Evolutionary conservation across 2,888 invertebrate genomes (phyloP), one percentile per base, ranked within the genome.

Genomic region (Oxyteleia sp.): DNA sequence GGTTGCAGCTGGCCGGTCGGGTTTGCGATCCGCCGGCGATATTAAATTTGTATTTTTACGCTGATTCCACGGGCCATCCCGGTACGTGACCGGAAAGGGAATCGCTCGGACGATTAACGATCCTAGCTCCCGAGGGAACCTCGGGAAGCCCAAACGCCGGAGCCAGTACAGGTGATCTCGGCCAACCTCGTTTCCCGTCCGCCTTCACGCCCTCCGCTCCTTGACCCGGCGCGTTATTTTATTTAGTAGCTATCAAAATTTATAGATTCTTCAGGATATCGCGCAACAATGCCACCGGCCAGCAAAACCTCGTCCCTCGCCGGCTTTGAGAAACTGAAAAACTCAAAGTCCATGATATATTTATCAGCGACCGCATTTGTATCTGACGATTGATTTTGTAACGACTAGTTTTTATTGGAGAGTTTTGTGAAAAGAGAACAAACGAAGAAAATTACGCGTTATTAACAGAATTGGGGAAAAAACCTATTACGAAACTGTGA

Each of bases 31-130:
- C 82, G 43, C 59, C 66, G 85, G 84, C 86, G 94, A 94, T 94
- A 94, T 94, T 94, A 95, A 95, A 94, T 94, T 94, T 95, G 94
- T 95, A 95, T 94, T 94, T 95, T 94, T 94, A 94, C 94, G 94
- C 94, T 94, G 94, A 94, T 95, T 95, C 94, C 94, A 94, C 94
- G 94, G 94, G 94, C 94, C 94, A 94, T 94, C 93, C 93, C 84
- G 89, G 90, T 93, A 94, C 94, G 94, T 94, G 94, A 94, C 93
- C 91, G 91, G 94, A 94, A 94, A 94, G 93, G 91, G 91, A 94
- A 94, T 93, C 93, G 91, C 91, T 89, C 91, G 91, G 91, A 92
- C 94, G 94, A 94, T 94, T 94, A 94, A 94, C 94, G 94, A 94
- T 94, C 94, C 93, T 89, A 92, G 86, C 87, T 91, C 92, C 91